These are phyloP conservation scores for Amphiprion percula DNA, from an alignment of 2,113 vertebrate genomes.

Conservation along the genomic window DNA sequence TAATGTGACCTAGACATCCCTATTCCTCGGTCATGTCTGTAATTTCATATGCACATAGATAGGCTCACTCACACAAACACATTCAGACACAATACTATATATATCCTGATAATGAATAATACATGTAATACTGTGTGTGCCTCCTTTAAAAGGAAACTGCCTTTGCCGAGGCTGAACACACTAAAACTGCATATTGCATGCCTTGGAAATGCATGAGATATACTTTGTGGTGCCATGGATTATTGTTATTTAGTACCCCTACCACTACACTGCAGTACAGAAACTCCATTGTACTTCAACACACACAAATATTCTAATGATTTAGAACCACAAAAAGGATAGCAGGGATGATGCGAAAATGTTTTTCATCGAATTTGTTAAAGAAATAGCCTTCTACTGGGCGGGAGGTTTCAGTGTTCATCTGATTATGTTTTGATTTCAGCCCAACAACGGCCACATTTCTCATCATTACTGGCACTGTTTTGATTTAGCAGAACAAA, in stretches of 20 bases:
- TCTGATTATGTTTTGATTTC: constrained; percentile 22
- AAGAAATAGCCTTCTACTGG: constrained; percentile 9
- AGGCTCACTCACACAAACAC: constrained; percentile 11
- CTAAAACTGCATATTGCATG: constrained; percentile 27
- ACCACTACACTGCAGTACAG: neutral
- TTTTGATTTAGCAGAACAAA: constrained; percentile 39
- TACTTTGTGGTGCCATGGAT: neutral
- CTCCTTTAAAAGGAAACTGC: constrained; percentile 38
- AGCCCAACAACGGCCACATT: constrained; percentile 1
- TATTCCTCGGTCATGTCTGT: constrained; percentile 54
- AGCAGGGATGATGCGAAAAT: constrained; percentile 3
- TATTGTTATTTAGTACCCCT: constrained; percentile 11
- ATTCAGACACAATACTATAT: constrained; percentile 22
- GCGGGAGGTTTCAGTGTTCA: neutral
- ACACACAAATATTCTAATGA: neutral
- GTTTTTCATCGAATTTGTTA: constrained; percentile 10
- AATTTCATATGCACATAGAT: constrained; percentile 58
- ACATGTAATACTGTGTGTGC: constrained; percentile 55
- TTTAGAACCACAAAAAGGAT: constrained; percentile 7
- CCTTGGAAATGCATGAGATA: constrained; percentile 16
- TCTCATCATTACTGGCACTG: neutral
- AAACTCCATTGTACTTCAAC: neutral
- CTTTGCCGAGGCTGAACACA: constrained; percentile 35
- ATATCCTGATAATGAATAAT: constrained; percentile 70
- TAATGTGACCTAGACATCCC: constrained; percentile 28